Percentiles rank a stretch among this genome's conserved stretches.
Evolutionary conservation across 92 coral and sea anemone genomes (phyloP).

Genomic region (Phenganax marumi): DNA sequence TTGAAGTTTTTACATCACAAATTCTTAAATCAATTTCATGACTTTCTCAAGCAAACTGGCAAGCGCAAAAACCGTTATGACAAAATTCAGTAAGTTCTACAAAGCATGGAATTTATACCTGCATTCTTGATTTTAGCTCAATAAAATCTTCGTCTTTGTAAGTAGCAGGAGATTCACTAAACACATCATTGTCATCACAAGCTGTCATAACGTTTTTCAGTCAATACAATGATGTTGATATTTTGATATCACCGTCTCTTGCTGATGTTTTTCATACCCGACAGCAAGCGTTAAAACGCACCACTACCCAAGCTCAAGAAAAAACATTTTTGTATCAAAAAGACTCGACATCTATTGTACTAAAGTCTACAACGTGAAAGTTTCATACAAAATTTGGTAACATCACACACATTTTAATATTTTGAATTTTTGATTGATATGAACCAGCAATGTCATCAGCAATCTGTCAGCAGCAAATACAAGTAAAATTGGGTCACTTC

Average conservation of each 20-base stretch:
- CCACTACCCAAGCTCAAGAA: slow-evolving; percentile 6
- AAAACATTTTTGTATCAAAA: background rate
- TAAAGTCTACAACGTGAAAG: no score
- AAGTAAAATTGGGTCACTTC: background rate
- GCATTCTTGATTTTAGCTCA: slow-evolving; percentile 63
- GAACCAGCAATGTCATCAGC: slow-evolving; percentile 9
- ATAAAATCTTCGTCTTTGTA: slow-evolving; percentile 65
- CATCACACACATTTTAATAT: no score
- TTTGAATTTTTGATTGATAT: background rate
- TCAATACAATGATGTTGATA: background rate
- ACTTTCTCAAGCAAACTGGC: no score
- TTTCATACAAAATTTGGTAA: background rate
- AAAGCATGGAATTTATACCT: slow-evolving; percentile 47
- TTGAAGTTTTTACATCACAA: no score
- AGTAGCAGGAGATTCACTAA: slow-evolving; percentile 37
- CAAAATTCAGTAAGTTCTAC: background rate
- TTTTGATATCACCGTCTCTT: background rate
- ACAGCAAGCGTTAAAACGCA: background rate
- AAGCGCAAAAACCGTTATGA: no score
- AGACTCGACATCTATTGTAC: no score
- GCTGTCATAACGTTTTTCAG: background rate
- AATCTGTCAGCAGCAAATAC: background rate
- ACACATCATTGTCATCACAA: slow-evolving; percentile 29
- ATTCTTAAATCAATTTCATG: no score
- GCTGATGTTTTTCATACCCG: background rate